A percentile compares a stretch with the other conserved stretches of the same genome.
phyloP scores from a whole-genome alignment of 2,797 vertebrate genomes.

The Aplochiton taeniatus region DNA sequence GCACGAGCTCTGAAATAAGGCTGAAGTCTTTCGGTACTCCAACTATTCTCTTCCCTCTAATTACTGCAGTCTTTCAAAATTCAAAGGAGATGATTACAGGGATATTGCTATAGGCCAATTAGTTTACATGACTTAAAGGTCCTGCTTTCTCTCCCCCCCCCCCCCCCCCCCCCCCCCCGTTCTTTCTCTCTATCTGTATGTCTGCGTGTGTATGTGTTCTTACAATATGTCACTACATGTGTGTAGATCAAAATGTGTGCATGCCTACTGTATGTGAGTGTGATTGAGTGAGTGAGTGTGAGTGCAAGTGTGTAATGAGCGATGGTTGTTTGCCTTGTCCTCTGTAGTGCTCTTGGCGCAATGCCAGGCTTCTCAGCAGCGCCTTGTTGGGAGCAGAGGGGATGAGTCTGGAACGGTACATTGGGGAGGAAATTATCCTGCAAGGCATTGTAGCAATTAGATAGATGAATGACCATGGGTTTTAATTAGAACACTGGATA shows the following conservation, averaged over 20 bases:
- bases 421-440: conserved; percentile 85
- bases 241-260: background rate
- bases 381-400: conserved; percentile 57
- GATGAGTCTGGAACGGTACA: conserved; percentile 72
- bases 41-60: too few species aligned
- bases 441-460: conserved; percentile 91
- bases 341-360: conserved; percentile 69
- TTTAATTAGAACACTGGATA: conserved; percentile 93
- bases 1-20: too few species aligned
- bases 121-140: too few species aligned
- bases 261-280: background rate
- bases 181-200: background rate
- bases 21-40: too few species aligned
- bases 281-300: background rate
- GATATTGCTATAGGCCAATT: too few species aligned
- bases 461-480: conserved; percentile 87
- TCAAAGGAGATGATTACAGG: too few species aligned
- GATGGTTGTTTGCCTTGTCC: conserved; percentile 66
- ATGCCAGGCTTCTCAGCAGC: conserved; percentile 74
- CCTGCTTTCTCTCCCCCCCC: background rate
- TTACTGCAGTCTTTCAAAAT: too few species aligned
- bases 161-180: background rate
- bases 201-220: background rate
- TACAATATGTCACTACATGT: background rate
- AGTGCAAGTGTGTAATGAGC: conserved; percentile 16